Evolutionary conservation across 53 echinoderm and acorn worm species (phyloP).

Genomic region (Mesocentrotus franciscanus): DNA sequence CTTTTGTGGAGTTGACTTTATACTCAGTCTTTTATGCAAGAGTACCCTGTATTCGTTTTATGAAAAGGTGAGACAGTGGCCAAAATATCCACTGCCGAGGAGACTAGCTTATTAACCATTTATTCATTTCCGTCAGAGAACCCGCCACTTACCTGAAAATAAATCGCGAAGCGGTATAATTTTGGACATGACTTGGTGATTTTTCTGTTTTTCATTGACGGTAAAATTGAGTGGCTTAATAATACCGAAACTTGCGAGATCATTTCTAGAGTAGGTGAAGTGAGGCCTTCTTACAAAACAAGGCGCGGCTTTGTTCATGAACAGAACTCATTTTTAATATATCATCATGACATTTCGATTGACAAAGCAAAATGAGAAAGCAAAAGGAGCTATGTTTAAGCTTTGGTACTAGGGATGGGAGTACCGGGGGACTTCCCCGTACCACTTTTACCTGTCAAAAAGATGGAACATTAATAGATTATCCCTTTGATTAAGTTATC

Average conservation of each 20-base stretch:
- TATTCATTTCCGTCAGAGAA: conserved; percentile 26
- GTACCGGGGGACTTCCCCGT: neutral
- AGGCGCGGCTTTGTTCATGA: neutral
- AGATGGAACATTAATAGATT: neutral
- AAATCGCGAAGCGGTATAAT: conserved; percentile 27
- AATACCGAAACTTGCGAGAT: conserved; percentile 15
- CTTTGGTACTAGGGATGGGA: neutral
- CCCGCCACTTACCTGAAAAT: neutral
- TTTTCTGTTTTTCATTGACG: conserved; percentile 23
- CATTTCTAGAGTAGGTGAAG: neutral
- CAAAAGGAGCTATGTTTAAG: neutral
- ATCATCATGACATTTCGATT: neutral
- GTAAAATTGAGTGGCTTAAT: conserved; percentile 10
- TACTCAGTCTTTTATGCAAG: too few species aligned
- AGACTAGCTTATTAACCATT: conserved; percentile 31
- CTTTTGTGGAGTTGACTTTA: neutral
- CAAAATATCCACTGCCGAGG: neutral
- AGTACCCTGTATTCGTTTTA: neutral
- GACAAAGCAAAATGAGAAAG: neutral
- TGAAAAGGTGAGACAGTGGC: conserved; percentile 21
- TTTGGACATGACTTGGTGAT: conserved; percentile 25
- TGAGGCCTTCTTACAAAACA: neutral
- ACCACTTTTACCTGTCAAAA: neutral
- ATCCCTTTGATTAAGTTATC: neutral
- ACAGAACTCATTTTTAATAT: neutral